Evolutionary conservation across 1,140 invertebrate genomes (phyloP), one percentile per base, ranked within the genome.

Genomic region (Cotesia chilonis): DNA sequence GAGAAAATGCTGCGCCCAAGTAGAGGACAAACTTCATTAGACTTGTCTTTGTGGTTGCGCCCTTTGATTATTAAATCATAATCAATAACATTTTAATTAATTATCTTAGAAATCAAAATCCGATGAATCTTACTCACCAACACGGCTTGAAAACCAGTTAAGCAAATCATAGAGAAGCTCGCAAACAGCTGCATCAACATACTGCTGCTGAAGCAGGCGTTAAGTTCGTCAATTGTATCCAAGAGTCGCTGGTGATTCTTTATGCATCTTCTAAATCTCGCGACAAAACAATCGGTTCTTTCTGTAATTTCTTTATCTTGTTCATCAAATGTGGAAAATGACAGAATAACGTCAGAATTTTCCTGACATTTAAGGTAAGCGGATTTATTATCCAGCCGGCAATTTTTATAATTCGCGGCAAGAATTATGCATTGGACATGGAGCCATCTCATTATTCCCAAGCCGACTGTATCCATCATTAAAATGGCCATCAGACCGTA

Each of bases 161-260:
- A 73, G 59, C 80, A 81, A 74, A 82, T 82, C 57, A 82, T 79
- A 51, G 70, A 73, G 7, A 71, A 77, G 38, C 81, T 82, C 7
- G 75, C 78, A 9, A 77, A 59, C 66, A 82, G 73, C 63, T 81
- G 81, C 59, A 77, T 63, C 61, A 81, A 75, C 78, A 78, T 76
- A 36, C 75, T 74, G 17, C 64, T 63, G 70, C 64, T 79, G 36
- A 76, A 82, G 3, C 76, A 12, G n/a, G 68, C 36, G 61, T 82
- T 80, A 17, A 79, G 76, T 35, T 78, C 76, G 5, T 75, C 68
- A 35, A 77, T 64, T 38, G 75, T 66, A 1, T 17, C 12, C 5
- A 79, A 64, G 14, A 81, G 59, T 61, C 75, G 51, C 57, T 82
- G 80, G 76, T 82, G 78, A 70, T 77, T 69, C 38, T 65, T 74